Evolutionary conservation across 2,888 invertebrate species (phyloP).

Genomic region (Tenthredo amoena): DNA sequence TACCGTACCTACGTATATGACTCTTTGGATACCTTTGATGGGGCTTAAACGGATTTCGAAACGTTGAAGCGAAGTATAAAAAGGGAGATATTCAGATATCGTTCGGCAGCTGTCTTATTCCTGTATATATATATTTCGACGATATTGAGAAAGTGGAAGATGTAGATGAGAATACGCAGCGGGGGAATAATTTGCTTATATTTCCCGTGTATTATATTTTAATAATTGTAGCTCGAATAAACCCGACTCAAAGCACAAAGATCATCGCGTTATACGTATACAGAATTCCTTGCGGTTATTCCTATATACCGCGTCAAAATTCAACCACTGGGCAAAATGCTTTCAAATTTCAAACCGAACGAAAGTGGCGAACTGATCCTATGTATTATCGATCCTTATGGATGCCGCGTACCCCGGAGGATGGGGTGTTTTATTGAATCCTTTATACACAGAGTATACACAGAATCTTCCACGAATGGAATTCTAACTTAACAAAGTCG

Average conservation of each 20-base stretch:
- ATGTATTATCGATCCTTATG: slow-evolving; percentile 3
- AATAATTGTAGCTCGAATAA: neutral
- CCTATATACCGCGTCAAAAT: neutral
- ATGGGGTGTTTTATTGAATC: slow-evolving; percentile 48
- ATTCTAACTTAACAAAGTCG: slow-evolving; percentile 38
- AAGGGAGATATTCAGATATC: neutral
- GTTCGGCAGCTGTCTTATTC: neutral
- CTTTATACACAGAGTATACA: slow-evolving; percentile 34
- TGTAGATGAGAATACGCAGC: neutral
- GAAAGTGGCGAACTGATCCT: slow-evolving; percentile 5
- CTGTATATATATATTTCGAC: neutral
- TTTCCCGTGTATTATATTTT: neutral
- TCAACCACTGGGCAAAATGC: slow-evolving; percentile 17
- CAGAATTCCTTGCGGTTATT: slow-evolving; percentile 19
- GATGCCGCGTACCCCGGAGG: neutral
- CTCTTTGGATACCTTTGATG: neutral
- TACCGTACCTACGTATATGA: neutral
- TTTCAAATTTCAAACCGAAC: neutral
- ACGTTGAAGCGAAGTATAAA: neutral
- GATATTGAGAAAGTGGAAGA: neutral
- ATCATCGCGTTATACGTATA: neutral
- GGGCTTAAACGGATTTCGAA: neutral
- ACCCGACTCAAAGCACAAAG: neutral
- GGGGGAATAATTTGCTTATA: neutral
- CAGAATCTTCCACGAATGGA: slow-evolving; percentile 34